Percentiles rank a stretch among this genome's conserved stretches.
Evolutionary conservation across 2,888 invertebrate genomes (phyloP).

Genomic region (Lepidochrysops patricia): DNA sequence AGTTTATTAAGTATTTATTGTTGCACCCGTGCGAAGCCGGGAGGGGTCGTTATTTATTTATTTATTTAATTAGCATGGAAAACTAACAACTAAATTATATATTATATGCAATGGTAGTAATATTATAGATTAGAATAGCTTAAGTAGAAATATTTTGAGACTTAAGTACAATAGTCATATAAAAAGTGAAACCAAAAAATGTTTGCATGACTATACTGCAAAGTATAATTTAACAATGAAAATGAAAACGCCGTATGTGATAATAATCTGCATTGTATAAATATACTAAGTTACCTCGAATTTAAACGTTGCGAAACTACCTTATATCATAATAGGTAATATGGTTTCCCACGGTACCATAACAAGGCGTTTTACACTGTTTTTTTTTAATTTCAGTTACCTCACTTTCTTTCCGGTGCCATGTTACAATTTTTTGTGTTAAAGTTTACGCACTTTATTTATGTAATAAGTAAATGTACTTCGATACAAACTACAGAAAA

Average conservation of each 20-base stretch:
- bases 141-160: too few species aligned
- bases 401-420: conserved; percentile 11
- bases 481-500: too few species aligned
- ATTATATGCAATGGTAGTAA: too few species aligned
- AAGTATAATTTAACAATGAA: conserved; percentile 20
- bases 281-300: conserved; percentile 46
- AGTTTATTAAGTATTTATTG: too few species aligned
- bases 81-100: too few species aligned
- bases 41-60: too few species aligned
- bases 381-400: conserved; percentile 1
- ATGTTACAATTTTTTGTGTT: not conserved
- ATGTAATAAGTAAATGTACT: too few species aligned
- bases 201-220: conserved; percentile 8
- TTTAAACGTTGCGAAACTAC: conserved; percentile 28
- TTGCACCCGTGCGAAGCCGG: too few species aligned
- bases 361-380: conserved; percentile 1
- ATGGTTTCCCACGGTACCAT: conserved; percentile 22
- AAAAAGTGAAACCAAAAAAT: conserved; percentile 13
- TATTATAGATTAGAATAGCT: too few species aligned
- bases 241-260: conserved; percentile 22
- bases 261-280: conserved; percentile 27
- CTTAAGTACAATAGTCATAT: not conserved
- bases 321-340: conserved; percentile 23
- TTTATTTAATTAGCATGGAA: too few species aligned
- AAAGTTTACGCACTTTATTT: not conserved